Evolutionary conservation across 2,888 invertebrate species (phyloP), one percentile per base, ranked within the genome.

Genomic region (Trissolcus brochymenae): DNA sequence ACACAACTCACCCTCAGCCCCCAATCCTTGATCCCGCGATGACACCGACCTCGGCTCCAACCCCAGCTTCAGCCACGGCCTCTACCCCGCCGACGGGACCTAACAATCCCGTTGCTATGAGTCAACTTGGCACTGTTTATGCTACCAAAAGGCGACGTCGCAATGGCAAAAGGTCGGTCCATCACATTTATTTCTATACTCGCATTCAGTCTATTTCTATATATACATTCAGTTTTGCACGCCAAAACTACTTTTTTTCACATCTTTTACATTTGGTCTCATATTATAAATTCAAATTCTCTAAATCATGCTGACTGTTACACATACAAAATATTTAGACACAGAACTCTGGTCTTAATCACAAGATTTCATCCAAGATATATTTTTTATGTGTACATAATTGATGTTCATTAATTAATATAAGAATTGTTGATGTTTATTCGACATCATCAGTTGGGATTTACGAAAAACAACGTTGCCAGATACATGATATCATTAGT

Each of bases 121-220:
- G 95, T 91, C 97, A 97, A 90, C 93, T 97, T 87, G 96, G 97
- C 83, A 98, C 98, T 86, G 98, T 98, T 87, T 98, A 98, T 90
- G 98, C 98, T 85, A 98, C 98, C 85, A 98, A 98, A 91, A 91
- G 98, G 88, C 93, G 98, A 88, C 92, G 98, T 86, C 92, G 98
- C 89, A 98, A 98, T 91, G 98, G 98, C 82, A 98, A 98, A 92
- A 98, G 97, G 98, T 98, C 19, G 6, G 51, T 51, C 6, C n/a
- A 16, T 46, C 46, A 2, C 19, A 19, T 19, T 19, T 19, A 19
- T 19, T 2, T 19, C 1, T 19, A 19, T 19, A 41, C 3, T 41
- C 13, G 3, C 41, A 41, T 41, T 41, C 9, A 13, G 3, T 41
- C 13, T 41, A 9, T 41, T 1, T 41, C 1, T 41, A 2, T 41